Base-by-base conservation (phyloP, 2,113 vertebrate species). In the Nibea albiflora region DNA sequence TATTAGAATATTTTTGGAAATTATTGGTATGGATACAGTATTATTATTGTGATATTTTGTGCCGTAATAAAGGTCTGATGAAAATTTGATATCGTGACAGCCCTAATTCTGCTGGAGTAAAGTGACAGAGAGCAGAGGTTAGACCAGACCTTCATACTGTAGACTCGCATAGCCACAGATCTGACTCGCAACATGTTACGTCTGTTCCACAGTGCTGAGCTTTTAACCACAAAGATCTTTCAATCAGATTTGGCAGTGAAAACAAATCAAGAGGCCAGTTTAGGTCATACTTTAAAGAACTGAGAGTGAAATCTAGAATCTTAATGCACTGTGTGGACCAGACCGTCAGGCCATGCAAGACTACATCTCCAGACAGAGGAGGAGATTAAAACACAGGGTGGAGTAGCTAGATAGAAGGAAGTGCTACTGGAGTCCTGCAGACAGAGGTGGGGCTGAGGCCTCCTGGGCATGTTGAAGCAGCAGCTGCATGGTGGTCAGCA, bases 381-480 rank as follows among this genome's bases (percentile, higher is more conserved):
- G 44, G 20, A 81, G 46, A 67, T 26, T 17, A 31, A 62, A 73
- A 53, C 68, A 70, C 61, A 50, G 44, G 42, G 50, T 68, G 67
- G 56, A 58, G 75, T 2, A 57, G 42, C 68, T 22, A 60, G 42
- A 66, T 11, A 72, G 73, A 57, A 57, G 73, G 44, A 72, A 63
- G 70, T 26, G 65, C 50, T 77, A 87, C 28, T 76, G 80, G 47
- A 50, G 73, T 91, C 85, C 72, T 80, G 79, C 84, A 76, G 85
- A 73, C 61, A 76, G 82, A 81, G 77, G 50, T n/a, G 72, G 58
- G 80, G 52, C 60, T 70, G 78, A 75, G 39, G 79, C 49, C 42
- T 85, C 79, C 86, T 90, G 85, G 91, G 91, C 88, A 83, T 92
- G 91, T 92, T 92, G 91, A 89, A 85, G 91, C 75, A 89, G 84